Evolutionary conservation across 2,113 vertebrate species (phyloP).

Genomic region (Apistogramma diplotaenia): DNA sequence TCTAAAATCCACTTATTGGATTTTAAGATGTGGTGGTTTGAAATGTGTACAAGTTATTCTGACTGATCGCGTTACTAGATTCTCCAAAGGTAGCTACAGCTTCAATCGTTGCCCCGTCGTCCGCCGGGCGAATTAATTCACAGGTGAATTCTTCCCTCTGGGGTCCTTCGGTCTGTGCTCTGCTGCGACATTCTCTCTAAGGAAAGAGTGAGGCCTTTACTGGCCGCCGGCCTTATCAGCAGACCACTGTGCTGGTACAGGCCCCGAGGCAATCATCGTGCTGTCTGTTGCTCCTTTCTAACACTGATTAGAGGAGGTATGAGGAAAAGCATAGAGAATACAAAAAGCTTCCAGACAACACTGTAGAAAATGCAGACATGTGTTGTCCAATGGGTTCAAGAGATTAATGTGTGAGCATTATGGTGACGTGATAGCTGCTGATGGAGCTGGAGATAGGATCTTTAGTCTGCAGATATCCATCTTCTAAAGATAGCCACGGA

Average conservation of each 20-base stretch:
- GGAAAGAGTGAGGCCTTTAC: slow-evolving; percentile 44
- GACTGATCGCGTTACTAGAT: not conserved
- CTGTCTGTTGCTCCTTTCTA: slow-evolving; percentile 44
- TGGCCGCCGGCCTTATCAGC: slow-evolving; percentile 52
- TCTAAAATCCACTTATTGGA: not conserved
- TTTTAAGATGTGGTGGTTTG: not conserved
- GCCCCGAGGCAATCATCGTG: slow-evolving; percentile 56
- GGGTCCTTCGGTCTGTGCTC: slow-evolving; percentile 21
- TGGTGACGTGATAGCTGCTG: not conserved
- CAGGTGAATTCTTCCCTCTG: slow-evolving; percentile 5
- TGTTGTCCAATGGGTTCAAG: not conserved
- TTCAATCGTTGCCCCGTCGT: not conserved
- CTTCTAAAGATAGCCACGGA: not conserved
- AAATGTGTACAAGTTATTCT: not conserved
- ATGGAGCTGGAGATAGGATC: not conserved
- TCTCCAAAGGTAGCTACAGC: not conserved
- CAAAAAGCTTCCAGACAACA: slow-evolving; percentile 13
- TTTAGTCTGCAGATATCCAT: not conserved
- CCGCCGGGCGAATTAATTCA: slow-evolving; percentile 1
- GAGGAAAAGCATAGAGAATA: slow-evolving; percentile 40
- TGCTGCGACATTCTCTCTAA: slow-evolving; percentile 29
- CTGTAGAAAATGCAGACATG: not conserved
- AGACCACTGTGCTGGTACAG: slow-evolving; percentile 41
- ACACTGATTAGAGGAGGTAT: slow-evolving; percentile 45
- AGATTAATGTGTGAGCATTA: not conserved